Evolutionary conservation across 1,140 invertebrate genomes (phyloP), one percentile per base, ranked within the genome.

Genomic region (Drosophila takahashii): DNA sequence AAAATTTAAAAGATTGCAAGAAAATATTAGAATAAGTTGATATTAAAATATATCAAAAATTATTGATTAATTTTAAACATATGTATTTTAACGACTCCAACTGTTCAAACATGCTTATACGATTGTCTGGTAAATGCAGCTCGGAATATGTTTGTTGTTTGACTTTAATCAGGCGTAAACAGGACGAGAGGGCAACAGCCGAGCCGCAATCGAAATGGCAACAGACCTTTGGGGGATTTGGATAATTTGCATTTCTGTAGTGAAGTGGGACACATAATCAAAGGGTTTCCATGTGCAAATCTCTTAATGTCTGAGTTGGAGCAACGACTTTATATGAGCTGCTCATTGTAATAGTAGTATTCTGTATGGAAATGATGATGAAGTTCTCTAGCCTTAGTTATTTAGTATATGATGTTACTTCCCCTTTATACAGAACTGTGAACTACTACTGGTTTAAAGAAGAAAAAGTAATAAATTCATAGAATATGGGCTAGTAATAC

Each of bases 161-260:
- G 65, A 69, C 66, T 69, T 56, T 70, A 69, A 70, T 69, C 66
- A 70, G 67, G 64, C 51, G 47, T 56, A 67, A 45, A 69, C 50
- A 45, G 66, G 50, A 34, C 39, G 34, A 47, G 36, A 36, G 50
- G 42, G n/a, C 34, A 56, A 44, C 26, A 32, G 53, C 7, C 52
- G 16, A 32, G 36, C 48, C 48, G 48, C 66, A 67, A 70, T 70
- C 48, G 41, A 22, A 70, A 70, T 54, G 66, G 64, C 42, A 69
- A 69, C 48, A 47, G 27, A 47, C 42, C 66, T 48, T 39, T 39
- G n/a, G 42, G 64, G 41, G 22, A 39, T 70, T 57, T 39, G 50
- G 18, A 18, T 48, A 69, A 70, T 70, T 70, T 70, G 64, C 66
- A 70, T 67, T 70, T 70, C 62, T 34, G 8, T 16, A 22, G 41